phyloP scores from a whole-genome alignment of 2,113 vertebrate species.

The Pseudopipra pipra region DNA sequence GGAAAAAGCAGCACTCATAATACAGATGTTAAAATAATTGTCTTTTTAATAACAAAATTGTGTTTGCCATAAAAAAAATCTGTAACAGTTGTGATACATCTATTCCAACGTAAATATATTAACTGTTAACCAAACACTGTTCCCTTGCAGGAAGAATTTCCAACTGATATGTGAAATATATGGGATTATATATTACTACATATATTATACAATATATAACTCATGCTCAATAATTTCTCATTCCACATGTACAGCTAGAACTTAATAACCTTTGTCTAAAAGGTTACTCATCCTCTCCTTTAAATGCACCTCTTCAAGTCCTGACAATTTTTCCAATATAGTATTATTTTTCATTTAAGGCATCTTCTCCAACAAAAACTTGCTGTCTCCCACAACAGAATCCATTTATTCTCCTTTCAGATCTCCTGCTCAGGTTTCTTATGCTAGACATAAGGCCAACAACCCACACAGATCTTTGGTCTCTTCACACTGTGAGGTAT shows the following conservation, averaged over 20 bases:
- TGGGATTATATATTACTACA: background rate
- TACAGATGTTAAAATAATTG: background rate
- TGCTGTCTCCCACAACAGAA: background rate
- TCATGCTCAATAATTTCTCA: background rate
- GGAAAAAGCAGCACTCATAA: background rate
- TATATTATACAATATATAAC: background rate
- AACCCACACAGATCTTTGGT: background rate
- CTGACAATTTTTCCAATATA: background rate
- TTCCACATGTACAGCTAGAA: background rate
- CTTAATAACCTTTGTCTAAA: background rate
- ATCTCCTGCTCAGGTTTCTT: background rate
- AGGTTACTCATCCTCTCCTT: background rate
- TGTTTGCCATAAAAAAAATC: background rate
- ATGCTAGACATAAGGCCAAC: background rate
- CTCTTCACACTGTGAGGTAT: background rate
- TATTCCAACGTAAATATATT: background rate
- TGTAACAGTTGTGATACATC: background rate
- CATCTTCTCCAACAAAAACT: background rate
- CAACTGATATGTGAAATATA: background rate
- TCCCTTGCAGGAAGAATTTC: fast-evolving
- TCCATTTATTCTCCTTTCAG: background rate
- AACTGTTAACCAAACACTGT: background rate
- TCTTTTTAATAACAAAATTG: background rate
- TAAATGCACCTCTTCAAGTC: background rate
- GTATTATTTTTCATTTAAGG: background rate